phyloP scores from a whole-genome alignment of 2,888 invertebrate genomes.

The Drosophila dives region DNA sequence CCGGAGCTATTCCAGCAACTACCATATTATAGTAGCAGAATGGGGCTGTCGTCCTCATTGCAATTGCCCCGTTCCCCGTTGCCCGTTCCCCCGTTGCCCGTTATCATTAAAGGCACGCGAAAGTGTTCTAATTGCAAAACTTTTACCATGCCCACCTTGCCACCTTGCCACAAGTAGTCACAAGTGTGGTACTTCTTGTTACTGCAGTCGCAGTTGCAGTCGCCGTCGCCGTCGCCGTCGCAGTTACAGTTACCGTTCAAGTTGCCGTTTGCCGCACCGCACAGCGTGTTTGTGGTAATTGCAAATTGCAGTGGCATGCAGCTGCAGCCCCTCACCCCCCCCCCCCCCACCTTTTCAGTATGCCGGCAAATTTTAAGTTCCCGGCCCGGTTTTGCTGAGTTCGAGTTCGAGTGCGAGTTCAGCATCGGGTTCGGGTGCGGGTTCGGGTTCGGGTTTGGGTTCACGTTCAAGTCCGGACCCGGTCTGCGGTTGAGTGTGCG shows the following conservation, averaged over 20 bases:
- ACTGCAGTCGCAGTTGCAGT: constrained; percentile 4
- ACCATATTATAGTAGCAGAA: not conserved
- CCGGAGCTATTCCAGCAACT: not conserved
- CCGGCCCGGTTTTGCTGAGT: constrained; percentile 1
- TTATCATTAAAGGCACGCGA: constrained; percentile 66
- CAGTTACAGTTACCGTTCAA: constrained; percentile 21
- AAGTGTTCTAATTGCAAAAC: constrained; percentile 71
- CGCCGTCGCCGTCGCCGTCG: constrained; percentile 12
- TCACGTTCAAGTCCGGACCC: not conserved
- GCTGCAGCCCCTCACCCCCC: constrained; percentile 31
- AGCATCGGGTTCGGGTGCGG: not conserved
- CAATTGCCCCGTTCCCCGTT: constrained; percentile 1
- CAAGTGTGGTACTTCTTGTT: no score
- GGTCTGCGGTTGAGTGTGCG: not conserved
- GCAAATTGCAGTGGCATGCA: constrained; percentile 78
- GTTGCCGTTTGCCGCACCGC: constrained; percentile 26
- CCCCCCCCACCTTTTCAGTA: not conserved
- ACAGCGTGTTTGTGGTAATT: constrained; percentile 76
- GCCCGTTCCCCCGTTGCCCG: constrained; percentile 6
- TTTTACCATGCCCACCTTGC: constrained; percentile 51
- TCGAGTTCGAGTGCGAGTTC: not conserved
- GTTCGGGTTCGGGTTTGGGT: not conserved
- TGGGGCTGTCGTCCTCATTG: constrained; percentile 25
- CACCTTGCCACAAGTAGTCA: constrained; percentile 1
- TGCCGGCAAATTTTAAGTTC: constrained; percentile 10